A percentile compares a stretch with the other conserved stretches of the same genome.
Evolutionary conservation across 2,113 vertebrate genomes (phyloP).

Genomic region (Butorides virescens): DNA sequence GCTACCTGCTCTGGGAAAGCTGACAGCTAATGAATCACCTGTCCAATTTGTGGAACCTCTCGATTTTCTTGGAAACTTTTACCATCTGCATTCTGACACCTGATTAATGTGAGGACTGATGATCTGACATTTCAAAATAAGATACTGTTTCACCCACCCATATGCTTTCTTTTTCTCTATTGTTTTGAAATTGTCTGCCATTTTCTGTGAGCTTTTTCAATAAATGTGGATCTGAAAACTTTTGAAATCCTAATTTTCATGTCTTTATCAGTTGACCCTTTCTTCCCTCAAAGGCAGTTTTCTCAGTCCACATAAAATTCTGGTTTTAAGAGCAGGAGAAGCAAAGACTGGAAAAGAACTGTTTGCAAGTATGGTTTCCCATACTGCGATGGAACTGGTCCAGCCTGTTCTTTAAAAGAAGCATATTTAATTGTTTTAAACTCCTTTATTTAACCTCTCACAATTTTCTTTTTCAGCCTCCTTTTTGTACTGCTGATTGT

Average conservation of each 20-base stretch:
- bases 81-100: constrained; percentile 1
- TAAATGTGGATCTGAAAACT: constrained; percentile 33
- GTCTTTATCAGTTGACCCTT: not conserved
- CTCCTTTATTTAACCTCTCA: not conserved
- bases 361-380: not conserved
- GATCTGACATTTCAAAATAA: not conserved
- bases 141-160: not conserved
- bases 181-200: constrained; percentile 11
- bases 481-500: not conserved
- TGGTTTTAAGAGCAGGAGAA: not conserved
- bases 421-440: not conserved
- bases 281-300: not conserved
- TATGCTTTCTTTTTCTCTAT: not conserved
- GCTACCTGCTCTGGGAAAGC: not conserved
- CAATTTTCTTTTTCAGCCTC: not conserved
- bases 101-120: not conserved
- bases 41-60: not conserved
- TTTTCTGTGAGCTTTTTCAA: constrained; percentile 48
- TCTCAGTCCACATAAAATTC: not conserved
- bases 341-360: not conserved
- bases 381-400: not conserved
- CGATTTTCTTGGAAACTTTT: constrained; percentile 31
- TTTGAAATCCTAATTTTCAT: not conserved
- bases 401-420: not conserved
- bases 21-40: constrained; percentile 18